Evolutionary conservation across 2,113 vertebrate genomes (phyloP).

Genomic region (Elgaria multicarinata): DNA sequence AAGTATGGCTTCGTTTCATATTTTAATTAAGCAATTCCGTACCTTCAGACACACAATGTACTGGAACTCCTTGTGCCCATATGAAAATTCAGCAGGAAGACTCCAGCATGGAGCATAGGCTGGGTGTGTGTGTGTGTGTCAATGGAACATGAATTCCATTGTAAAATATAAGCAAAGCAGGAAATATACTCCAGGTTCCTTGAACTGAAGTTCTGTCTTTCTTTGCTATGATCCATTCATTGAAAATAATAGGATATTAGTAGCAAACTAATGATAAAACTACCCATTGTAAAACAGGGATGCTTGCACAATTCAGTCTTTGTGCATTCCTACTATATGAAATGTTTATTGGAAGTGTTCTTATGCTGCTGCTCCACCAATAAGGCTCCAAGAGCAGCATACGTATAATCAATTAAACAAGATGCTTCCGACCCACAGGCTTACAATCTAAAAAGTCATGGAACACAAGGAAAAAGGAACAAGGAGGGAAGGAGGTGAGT

Average conservation of each 20-base stretch:
- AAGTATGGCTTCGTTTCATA: conserved; percentile 30
- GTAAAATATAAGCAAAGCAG: background rate
- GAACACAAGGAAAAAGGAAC: no score
- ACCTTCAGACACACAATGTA: background rate
- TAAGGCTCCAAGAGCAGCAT: no score
- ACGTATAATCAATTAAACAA: no score
- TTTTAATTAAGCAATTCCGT: conserved; percentile 32
- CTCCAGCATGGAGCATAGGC: fast-evolving
- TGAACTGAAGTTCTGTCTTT: fast-evolving
- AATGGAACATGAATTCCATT: background rate
- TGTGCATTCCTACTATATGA: background rate
- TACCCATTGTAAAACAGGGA: background rate
- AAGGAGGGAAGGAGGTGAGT: no score
- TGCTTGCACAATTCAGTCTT: background rate
- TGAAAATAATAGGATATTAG: fast-evolving
- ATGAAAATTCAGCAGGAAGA: background rate
- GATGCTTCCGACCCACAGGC: no score
- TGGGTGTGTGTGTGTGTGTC: background rate
- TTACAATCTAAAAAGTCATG: no score
- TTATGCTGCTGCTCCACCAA: no score
- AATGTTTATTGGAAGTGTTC: background rate
- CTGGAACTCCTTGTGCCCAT: background rate
- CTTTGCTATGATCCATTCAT: background rate
- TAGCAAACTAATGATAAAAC: fast-evolving
- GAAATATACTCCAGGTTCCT: fast-evolving